Conservation (phyloP, 2,888 invertebrate genomes). For the Epinotia demarniana region DNA sequence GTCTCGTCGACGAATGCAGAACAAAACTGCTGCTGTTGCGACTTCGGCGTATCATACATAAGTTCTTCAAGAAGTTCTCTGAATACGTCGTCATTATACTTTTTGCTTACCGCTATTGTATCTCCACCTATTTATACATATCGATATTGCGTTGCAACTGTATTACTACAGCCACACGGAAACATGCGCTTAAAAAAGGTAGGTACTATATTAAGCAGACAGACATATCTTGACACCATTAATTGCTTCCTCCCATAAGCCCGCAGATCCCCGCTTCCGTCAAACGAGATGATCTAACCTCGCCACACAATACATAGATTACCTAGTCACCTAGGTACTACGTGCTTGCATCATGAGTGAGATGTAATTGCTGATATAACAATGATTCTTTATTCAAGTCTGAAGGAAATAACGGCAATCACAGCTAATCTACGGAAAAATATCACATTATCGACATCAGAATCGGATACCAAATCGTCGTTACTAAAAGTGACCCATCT, state of each 20-base stretch:
- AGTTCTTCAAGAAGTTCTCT: not conserved
- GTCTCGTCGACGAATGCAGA: not conserved
- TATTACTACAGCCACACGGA: not conserved
- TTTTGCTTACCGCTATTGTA: not conserved
- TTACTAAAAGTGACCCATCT: no score
- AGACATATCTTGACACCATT: conserved; percentile 3
- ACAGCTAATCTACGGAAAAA: conserved; percentile 63
- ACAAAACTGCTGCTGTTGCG: not conserved
- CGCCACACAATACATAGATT: conserved; percentile 38
- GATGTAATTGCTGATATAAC: conserved; percentile 52
- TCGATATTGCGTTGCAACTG: not conserved
- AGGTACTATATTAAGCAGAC: not conserved
- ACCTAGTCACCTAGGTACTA: conserved; percentile 26
- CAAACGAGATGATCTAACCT: conserved; percentile 40
- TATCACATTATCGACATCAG: conserved; percentile 54
- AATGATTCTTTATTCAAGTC: conserved; percentile 64
- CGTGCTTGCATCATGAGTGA: conserved; percentile 39
- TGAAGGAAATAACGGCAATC: conserved; percentile 61
- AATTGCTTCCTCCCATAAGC: conserved; percentile 15
- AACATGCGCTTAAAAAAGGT: not conserved
- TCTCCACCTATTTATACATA: not conserved
- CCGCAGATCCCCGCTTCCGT: conserved; percentile 35
- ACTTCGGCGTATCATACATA: not conserved
- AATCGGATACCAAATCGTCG: no score
- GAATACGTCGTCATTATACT: not conserved